Base-by-base conservation (phyloP, 2,888 invertebrate species). In the Steinernema hermaphroditum region DNA sequence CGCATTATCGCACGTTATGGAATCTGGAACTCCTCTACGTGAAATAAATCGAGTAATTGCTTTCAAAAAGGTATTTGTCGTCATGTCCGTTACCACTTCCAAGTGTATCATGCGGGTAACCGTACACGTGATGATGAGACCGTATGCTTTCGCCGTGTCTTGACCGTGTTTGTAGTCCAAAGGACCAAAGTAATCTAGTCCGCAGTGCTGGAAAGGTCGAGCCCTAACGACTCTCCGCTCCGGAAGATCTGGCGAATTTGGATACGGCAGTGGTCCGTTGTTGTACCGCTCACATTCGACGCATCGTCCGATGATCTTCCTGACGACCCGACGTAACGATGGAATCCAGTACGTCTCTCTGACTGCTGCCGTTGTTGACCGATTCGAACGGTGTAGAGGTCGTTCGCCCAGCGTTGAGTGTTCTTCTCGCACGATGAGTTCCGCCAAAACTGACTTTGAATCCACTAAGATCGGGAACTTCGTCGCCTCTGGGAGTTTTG, bases 61-160 rank as follows among this genome's bases (percentile, higher is more conserved):
- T 0, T 49, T n/a, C 0, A 75, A 4, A 27, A 76, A 76, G 8
- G n/a, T 24, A 6, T 24, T 14, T 0, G 74, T 32, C 1, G 69
- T 69, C 12, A 76, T 14, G 22, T 68, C 50, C 8, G n/a, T 62
- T 0, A 76, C 76, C 0, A 70, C 9, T 69, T 76, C 76, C 0
- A 76, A 32, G n/a, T 76, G 76, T 37, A 76, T 44, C 0, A 70
- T 70, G 1, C 76, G 37, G 0, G 70, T 72, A 2, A 41, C 69
- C 0, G 69, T n/a, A 54, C 76, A 76, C 0, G 72, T 73, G 22
- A 75, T 71, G 4, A 76, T 34, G 19, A 29, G 27, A 16, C 69
- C 37, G 69, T 72, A 76, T 4, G 70, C 32, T 44, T 76, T 76
- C 6, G 12, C 19, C 12, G 2, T 12, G 9, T 50, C 44, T 4